phyloP scores from a whole-genome alignment of 2,888 invertebrate species.

The Plebejus argus region DNA sequence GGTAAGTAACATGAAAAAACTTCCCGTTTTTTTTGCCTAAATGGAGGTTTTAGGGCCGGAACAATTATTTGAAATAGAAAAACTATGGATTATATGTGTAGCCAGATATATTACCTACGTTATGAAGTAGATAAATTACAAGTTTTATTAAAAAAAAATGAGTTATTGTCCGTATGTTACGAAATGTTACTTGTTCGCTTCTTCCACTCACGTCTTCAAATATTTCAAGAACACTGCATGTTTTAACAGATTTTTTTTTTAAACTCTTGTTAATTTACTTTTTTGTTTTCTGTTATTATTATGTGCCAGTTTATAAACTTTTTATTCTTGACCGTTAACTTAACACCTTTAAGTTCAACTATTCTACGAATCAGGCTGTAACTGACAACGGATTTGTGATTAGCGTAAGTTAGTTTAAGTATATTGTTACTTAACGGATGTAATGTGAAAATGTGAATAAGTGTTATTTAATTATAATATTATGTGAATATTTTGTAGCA shows the following conservation, averaged over 20 bases:
- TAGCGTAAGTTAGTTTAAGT: slow-evolving; percentile 61
- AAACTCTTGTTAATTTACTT: not conserved
- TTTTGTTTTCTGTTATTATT: slow-evolving; percentile 14
- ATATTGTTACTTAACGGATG: slow-evolving; percentile 71
- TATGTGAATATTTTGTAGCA: slow-evolving; percentile 64
- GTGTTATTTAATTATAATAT: slow-evolving; percentile 68
- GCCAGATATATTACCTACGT: too few relatives aligned
- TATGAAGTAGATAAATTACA: too few relatives aligned
- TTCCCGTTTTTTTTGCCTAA: too few relatives aligned
- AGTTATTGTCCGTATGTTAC: too few relatives aligned
- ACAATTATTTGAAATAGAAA: too few relatives aligned
- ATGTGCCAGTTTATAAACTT: not conserved
- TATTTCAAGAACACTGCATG: not conserved
- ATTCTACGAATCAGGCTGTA: slow-evolving; percentile 61
- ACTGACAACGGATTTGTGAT: slow-evolving; percentile 78
- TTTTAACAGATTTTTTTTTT: not conserved
- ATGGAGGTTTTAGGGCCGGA: too few relatives aligned
- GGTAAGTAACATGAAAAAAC: too few relatives aligned
- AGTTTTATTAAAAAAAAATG: too few relatives aligned
- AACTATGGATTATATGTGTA: too few relatives aligned
- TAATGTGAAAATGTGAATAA: slow-evolving; percentile 70
- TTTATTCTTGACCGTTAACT: not conserved
- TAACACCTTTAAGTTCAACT: not conserved
- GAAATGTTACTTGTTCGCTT: too few relatives aligned
- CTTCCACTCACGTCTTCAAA: too few relatives aligned